Evolutionary conservation across 2,888 invertebrate species (phyloP).

Genomic region (Doris montereyensis): DNA sequence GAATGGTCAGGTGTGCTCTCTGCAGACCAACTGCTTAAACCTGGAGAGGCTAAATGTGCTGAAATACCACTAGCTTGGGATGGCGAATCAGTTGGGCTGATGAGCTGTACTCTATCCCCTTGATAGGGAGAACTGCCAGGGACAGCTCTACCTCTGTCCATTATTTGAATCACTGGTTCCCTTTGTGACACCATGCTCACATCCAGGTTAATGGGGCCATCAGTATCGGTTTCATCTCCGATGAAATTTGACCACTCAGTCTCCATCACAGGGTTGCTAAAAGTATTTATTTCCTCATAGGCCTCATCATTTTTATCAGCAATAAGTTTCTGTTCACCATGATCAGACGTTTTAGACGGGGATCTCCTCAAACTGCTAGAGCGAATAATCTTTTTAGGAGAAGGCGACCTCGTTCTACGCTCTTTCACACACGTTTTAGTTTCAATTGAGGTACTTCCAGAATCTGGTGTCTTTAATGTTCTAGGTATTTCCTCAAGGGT

Average conservation of each 20-base stretch:
- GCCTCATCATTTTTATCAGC: constrained; percentile 26
- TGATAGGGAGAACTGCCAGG: not conserved
- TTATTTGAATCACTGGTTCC: constrained; percentile 23
- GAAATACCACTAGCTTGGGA: not conserved
- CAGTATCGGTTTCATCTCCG: constrained; percentile 28
- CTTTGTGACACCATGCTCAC: not conserved
- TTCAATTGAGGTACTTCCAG: not conserved
- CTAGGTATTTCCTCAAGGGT: not conserved
- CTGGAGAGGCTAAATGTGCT: not conserved
- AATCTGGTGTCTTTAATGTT: no score
- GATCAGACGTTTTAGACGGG: constrained; percentile 16
- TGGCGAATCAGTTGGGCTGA: not conserved
- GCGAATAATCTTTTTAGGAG: constrained; percentile 42
- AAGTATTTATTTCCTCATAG: constrained; percentile 48
- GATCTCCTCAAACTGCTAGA: constrained; percentile 36
- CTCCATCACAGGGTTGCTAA: constrained; percentile 56
- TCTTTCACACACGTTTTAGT: constrained; percentile 12
- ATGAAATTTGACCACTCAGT: constrained; percentile 57
- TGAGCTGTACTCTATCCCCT: constrained; percentile 20
- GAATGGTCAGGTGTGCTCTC: constrained; percentile 48
- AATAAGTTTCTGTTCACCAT: constrained; percentile 31
- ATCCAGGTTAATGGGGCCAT: not conserved
- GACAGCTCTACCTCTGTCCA: constrained; percentile 23
- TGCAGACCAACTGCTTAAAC: constrained; percentile 28
- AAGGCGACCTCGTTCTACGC: constrained; percentile 29